Conservation (phyloP, 1,140 invertebrate genomes). For the Ptiloglossa arizonensis region DNA sequence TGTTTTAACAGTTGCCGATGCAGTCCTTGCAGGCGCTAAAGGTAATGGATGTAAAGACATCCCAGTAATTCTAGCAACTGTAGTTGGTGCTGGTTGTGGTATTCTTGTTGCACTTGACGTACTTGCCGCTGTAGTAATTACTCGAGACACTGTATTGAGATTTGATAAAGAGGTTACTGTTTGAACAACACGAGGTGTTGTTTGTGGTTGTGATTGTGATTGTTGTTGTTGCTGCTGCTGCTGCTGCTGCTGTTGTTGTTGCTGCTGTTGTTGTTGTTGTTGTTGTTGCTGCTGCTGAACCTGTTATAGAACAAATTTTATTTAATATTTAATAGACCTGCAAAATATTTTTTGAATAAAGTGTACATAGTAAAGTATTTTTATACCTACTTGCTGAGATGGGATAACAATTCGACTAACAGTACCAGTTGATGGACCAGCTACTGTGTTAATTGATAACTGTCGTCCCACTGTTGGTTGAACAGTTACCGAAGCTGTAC, state of each 20-base stretch:
- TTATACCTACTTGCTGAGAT: constrained; percentile 71
- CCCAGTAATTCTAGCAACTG: constrained; percentile 75
- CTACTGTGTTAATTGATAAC: constrained; percentile 74
- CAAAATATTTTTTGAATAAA: neutral
- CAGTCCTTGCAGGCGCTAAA: constrained; percentile 71
- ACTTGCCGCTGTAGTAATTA: constrained; percentile 76
- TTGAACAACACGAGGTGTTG: constrained; percentile 73
- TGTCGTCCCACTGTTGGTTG: constrained; percentile 70
- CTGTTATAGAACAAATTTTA: neutral
- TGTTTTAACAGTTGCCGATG: constrained; percentile 67
- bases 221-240: constrained; percentile 62
- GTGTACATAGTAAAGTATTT: neutral
- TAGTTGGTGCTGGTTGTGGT: constrained; percentile 71
- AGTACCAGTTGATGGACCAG: constrained; percentile 67
- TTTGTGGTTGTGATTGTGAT: constrained; percentile 51
- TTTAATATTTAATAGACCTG: neutral
- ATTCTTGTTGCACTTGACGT: constrained; percentile 72
- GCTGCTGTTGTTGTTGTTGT: constrained; percentile 23
- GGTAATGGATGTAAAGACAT: constrained; percentile 79
- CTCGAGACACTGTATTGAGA: constrained; percentile 73
- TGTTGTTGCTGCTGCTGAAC: constrained; percentile 30
- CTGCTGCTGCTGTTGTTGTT: constrained; percentile 53
- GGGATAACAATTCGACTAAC: constrained; percentile 79
- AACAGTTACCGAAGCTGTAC: constrained; percentile 73
- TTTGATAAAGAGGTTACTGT: constrained; percentile 76